Percentiles rank a stretch among this genome's conserved stretches.
Conservation (phyloP, 2,113 vertebrate species). For the Gasterosteus nipponicus region DNA sequence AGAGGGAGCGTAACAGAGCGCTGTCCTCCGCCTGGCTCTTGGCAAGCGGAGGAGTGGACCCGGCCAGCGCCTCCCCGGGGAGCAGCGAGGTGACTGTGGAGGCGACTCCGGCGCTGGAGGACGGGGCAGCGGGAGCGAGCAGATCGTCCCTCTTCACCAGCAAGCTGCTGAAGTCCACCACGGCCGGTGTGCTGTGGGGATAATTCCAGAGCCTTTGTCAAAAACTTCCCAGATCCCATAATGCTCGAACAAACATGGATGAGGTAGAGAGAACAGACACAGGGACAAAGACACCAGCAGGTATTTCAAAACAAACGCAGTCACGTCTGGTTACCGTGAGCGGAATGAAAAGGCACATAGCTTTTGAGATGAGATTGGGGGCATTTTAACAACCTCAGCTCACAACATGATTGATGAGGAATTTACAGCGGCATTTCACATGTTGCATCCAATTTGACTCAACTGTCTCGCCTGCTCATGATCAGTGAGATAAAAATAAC, state of each 20-base stretch:
- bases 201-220: constrained; percentile 14
- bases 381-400: not conserved
- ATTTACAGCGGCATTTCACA: not conserved
- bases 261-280: not conserved
- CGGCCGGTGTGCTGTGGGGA: constrained; percentile 71
- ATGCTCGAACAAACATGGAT: not conserved
- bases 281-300: not conserved
- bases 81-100: constrained; percentile 63
- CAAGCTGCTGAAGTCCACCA: constrained; percentile 46
- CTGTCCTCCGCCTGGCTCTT: constrained; percentile 72
- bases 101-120: constrained; percentile 23
- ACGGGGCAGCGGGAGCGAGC: not conserved
- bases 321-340: not conserved
- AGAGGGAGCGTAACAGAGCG: constrained; percentile 82
- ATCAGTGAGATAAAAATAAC: not conserved
- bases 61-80: constrained; percentile 57
- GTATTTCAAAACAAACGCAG: not conserved
- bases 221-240: not conserved
- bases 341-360: not conserved
- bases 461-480: not conserved
- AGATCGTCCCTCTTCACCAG: constrained; percentile 24
- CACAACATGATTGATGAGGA: not conserved
- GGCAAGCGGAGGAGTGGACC: constrained; percentile 47
- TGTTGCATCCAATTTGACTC: not conserved
- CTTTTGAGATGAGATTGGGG: not conserved